Conservation (phyloP, 2,888 invertebrate species). For the Eristalis pertinax region DNA sequence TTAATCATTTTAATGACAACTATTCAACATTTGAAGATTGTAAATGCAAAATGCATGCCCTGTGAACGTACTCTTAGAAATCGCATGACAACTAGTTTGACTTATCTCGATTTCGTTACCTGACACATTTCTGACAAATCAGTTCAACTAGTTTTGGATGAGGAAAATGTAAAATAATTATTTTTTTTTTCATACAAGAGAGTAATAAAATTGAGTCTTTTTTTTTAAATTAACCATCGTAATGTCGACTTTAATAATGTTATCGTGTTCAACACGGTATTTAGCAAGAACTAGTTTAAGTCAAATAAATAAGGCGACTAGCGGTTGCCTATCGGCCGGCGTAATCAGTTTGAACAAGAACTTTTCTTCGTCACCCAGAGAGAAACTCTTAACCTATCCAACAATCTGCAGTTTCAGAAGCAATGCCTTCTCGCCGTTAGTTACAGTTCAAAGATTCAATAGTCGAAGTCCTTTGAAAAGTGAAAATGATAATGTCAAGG, state of each 20-base stretch:
- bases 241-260: slow-evolving; percentile 52
- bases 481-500: background rate
- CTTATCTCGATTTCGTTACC: background rate
- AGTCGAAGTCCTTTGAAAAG: background rate
- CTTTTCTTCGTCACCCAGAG: slow-evolving; percentile 15
- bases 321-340: slow-evolving; percentile 45
- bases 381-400: slow-evolving; percentile 53
- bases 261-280: slow-evolving; percentile 37
- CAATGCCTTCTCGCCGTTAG: slow-evolving; percentile 7
- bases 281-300: slow-evolving; percentile 36
- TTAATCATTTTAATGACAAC: no score
- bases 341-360: slow-evolving; percentile 22
- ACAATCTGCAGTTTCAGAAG: slow-evolving; percentile 24
- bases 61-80: background rate
- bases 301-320: slow-evolving; percentile 9
- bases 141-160: slow-evolving; percentile 22
- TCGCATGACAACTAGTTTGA: background rate
- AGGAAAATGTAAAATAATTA: slow-evolving; percentile 37
- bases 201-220: background rate
- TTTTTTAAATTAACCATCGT: background rate
- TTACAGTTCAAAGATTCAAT: background rate
- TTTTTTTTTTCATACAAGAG: background rate
- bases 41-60: background rate
- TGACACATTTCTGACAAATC: slow-evolving; percentile 27
- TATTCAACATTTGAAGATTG: no score